Evolutionary conservation across 1,140 invertebrate species (phyloP), one percentile per base, ranked within the genome.

Genomic region (Heliconius hewitsoni): DNA sequence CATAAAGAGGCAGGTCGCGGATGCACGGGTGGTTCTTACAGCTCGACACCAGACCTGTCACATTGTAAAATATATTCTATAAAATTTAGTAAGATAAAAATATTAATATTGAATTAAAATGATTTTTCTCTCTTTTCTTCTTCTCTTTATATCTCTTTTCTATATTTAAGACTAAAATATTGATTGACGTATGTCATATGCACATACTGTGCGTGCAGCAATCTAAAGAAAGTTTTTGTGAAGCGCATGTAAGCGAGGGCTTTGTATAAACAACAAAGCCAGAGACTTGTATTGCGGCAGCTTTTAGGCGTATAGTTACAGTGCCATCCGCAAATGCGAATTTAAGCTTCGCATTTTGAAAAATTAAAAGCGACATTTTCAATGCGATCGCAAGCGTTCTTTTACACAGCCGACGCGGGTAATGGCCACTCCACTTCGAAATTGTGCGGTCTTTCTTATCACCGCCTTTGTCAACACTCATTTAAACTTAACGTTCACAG

Each of bases 331-430:
- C 89, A 92, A 91, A 91, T 85, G 89, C 82, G 85, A 91, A 91
- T 91, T 92, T 90, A 89, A 85, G 86, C 87, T 93, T 93, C 91
- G 88, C 86, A 89, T 90, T 92, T 91, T 84, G 86, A 91, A 90
- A 92, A 91, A 90, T 92, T 92, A 91, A 92, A 93, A 93, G 87
- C 90, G 86, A 90, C 90, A 89, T 90, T 93, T 93, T 89, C 86
- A 90, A 91, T 91, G 91, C 88, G 90, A 93, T 92, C 90, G 88
- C 88, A 82, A 91, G 85, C 86, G 86, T 87, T 90, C 85, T 91
- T 89, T 77, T 86, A 82, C 84, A 81, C 86, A 88, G 88, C 83
- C 87, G 86, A 86, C 86, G 85, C 84, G 83, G 85, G 87, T 93
- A 92, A 93, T 91, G 91, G 89, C 90, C 90, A 92, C 91, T 93